phyloP scores from a whole-genome alignment of 1,140 invertebrate genomes.

The Nephila pilipes region DNA sequence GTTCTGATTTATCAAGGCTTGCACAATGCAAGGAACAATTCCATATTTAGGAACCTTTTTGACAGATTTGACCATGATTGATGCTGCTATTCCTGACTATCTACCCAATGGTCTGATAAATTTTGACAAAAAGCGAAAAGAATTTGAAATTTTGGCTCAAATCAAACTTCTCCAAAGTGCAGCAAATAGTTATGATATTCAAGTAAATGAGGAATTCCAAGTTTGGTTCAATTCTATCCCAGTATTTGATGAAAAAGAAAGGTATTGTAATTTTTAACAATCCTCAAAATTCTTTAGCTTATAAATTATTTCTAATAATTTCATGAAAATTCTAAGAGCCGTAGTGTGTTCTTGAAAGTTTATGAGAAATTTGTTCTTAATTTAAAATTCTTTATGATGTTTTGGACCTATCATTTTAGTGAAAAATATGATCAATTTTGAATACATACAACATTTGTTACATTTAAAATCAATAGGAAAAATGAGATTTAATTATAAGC shows the following conservation, averaged over 20 bases:
- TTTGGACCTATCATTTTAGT: too few species aligned
- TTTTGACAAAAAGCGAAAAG: slow-evolving; percentile 98
- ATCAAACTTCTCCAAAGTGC: slow-evolving; percentile 97
- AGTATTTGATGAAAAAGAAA: slow-evolving; percentile 93
- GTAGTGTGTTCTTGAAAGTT: neutral
- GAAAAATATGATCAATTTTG: too few species aligned
- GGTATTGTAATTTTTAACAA: slow-evolving; percentile 83
- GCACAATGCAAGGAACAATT: slow-evolving; percentile 91
- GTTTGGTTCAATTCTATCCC: slow-evolving; percentile 95
- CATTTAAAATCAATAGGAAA: too few species aligned
- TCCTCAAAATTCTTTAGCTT: neutral
- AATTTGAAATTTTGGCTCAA: slow-evolving; percentile 98
- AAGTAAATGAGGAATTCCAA: slow-evolving; percentile 91
- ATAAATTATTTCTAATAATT: too few species aligned
- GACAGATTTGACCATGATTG: slow-evolving; percentile 99
- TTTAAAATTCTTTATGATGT: neutral
- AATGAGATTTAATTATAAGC: too few species aligned
- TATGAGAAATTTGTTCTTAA: neutral
- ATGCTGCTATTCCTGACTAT: slow-evolving; percentile 96
- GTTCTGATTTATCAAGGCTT: slow-evolving; percentile 83
- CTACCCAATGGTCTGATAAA: slow-evolving; percentile 93
- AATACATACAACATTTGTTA: too few species aligned
- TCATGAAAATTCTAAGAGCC: too few species aligned
- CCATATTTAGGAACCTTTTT: slow-evolving; percentile 99
- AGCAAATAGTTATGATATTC: slow-evolving; percentile 97